Base-by-base conservation (phyloP, 2,888 invertebrate species). In the Drepana falcataria region DNA sequence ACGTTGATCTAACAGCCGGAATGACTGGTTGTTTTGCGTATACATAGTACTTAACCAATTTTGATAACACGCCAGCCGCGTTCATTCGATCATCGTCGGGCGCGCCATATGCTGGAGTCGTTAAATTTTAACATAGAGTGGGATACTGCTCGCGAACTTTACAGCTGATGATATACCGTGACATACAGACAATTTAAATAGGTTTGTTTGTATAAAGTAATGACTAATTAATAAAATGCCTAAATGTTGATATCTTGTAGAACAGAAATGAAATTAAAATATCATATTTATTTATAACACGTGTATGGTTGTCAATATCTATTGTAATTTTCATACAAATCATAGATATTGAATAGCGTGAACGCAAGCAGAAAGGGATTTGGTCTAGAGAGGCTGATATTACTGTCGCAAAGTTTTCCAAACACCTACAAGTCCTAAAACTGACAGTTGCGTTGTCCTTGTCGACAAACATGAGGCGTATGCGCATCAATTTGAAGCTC, bases 11-110 rank as follows among this genome's bases (percentile, higher is more conserved):
- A 9, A 44, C 80, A 84, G 82, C 66, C 82, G 85, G 83, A 75
- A 85, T 87, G 87, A 87, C 85, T 85, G 71, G 79, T 75, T 81
- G 80, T 83, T 87, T 83, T 82, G 79, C 79, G 82, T 81, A 69
- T n/a, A n/a, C n/a, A n/a, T 71, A 86, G 6, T 9, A 9, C 9
- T 86, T 85, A 85, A 81, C 79, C 73, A 79, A 77, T 72, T 80
- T 69, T 79, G 78, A 79, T 77, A 81, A 74, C 64, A 68, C 65
- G 63, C 65, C 73, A 72, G 71, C 66, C 64, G 69, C 65, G 54
- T 54, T 64, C 59, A 58, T 58, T 21, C 21, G 21, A 21, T 21
- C 21, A 0, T 21, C 21, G 60, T 54, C 53, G 59, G 67, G 55
- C 68, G 60, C 73, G 59, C 82, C 87, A 87, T 87, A 82, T 86